These are phyloP conservation scores for Drosophila longiperda DNA, from an alignment of 2,888 invertebrate genomes.

Conservation along the genomic window DNA sequence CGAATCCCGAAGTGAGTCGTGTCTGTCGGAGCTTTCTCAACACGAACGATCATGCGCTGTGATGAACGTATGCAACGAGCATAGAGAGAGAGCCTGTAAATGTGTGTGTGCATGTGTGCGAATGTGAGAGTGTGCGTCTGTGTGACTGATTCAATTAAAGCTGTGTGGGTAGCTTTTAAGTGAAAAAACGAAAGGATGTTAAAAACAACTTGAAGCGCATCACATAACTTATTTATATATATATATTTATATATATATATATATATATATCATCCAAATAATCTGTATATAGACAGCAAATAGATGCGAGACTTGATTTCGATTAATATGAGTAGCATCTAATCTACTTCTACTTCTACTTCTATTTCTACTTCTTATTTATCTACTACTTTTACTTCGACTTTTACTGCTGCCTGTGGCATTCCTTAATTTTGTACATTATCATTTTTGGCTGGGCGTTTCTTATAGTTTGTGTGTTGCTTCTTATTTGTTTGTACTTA, in stretches of 20 bases:
- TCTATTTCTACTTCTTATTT: constrained; percentile 7
- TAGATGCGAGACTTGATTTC: constrained; percentile 18
- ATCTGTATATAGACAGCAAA: constrained; percentile 23
- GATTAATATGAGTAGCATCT: constrained; percentile 15
- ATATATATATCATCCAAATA: background rate
- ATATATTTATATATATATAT: background rate
- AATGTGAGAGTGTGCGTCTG: constrained; percentile 10
- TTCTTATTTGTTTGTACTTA: constrained; percentile 69
- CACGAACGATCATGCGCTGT: constrained; percentile 88
- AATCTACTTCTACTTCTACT: constrained; percentile 12
- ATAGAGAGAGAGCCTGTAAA: constrained; percentile 32
- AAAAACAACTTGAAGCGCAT: constrained; percentile 21
- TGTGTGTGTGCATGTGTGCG: constrained; percentile 35
- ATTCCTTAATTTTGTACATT: constrained; percentile 62
- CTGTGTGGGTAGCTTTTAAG: constrained; percentile 67
- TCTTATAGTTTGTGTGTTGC: constrained; percentile 50
- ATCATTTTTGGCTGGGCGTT: constrained; percentile 55
- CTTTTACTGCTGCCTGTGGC: constrained; percentile 35
- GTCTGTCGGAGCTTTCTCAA: constrained; percentile 88
- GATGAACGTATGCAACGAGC: constrained; percentile 13
- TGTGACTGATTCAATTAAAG: constrained; percentile 59
- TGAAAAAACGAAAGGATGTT: constrained; percentile 16
- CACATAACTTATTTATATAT: constrained; percentile 3
- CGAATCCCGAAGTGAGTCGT: constrained; percentile 89
- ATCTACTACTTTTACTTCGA: constrained; percentile 5